Evolutionary conservation across 2,113 vertebrate genomes (phyloP), one percentile per base, ranked within the genome.

Genomic region (Asarcornis scutulata): DNA sequence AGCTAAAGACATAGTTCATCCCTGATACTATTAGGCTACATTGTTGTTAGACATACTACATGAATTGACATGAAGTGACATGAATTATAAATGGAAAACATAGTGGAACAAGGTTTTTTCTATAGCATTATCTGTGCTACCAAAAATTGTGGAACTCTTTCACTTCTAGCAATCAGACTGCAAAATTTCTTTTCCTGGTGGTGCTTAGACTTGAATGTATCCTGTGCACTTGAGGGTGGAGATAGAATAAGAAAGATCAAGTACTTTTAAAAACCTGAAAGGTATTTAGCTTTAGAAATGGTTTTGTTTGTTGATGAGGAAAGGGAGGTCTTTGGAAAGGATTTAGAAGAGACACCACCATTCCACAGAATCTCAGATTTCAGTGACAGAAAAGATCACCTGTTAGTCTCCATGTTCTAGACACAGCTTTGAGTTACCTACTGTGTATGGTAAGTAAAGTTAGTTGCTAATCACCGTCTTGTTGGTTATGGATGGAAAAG

Each of bases 281-380:
- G 75, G 83, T 75, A 88, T 79, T 68, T 96, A 88, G 82, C 82
- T 95, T 94, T 73, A 73, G 78, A 44, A 85, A 31, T 59, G 3
- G 25, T 69, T 91, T 89, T 71, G 34, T 86, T 94, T 81, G 64
- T 88, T 38, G 59, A 4, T n/a, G 80, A 75, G 69, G 53, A 93
- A 81, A 67, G 38, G 3, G 80, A 88, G 34, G 38, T 88, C 6
- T 78, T 74, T 74, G 55, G 48, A 56, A 62, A 63, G 23, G 29
- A 7, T 48, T 9, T 12, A 64, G 71, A 40, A 90, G 68, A 16
- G 55, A 11, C 75, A 71, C n/a, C 52, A 83, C 17, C 53, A 86
- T 91, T 88, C 29, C 83, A 44, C n/a, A 69, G 83, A 67, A 56
- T 53, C 34, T 72, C 60, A 81, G 88, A 12, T 38, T 67, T 63